Evolutionary conservation across 1,140 invertebrate genomes (phyloP).

Genomic region (Dryas iulia): DNA sequence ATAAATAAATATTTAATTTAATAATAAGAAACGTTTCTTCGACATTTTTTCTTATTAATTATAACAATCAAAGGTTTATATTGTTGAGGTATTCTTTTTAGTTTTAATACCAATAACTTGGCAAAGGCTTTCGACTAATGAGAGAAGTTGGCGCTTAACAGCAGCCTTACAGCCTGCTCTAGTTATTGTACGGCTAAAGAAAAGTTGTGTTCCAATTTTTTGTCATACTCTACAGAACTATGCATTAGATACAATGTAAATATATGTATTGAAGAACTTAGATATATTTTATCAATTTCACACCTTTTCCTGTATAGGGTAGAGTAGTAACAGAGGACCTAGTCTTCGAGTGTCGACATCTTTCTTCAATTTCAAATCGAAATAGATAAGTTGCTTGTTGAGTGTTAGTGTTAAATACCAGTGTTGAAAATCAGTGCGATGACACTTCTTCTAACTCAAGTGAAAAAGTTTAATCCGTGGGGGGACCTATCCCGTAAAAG

Average conservation of each 20-base stretch:
- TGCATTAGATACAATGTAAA: neutral
- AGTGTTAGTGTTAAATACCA: no score
- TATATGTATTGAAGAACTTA: neutral
- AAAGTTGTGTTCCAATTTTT: slow-evolving; percentile 7
- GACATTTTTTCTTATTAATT: neutral
- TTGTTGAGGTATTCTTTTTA: neutral
- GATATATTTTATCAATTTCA: neutral
- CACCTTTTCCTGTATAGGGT: no score
- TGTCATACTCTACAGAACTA: neutral
- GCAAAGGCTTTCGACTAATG: slow-evolving; percentile 8
- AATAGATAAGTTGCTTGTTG: no score
- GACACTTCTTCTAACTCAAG: no score
- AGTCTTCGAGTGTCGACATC: no score
- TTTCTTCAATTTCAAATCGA: no score
- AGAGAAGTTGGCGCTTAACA: slow-evolving; percentile 5
- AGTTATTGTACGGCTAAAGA: neutral
- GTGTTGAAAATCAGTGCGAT: no score
- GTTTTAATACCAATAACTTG: slow-evolving; percentile 1
- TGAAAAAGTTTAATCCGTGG: no score
- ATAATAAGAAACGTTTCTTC: neutral
- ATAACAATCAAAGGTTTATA: neutral
- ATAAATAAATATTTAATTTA: neutral
- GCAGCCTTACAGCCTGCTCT: neutral
- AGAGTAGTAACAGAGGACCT: no score
- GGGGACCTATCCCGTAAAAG: no score